These are phyloP conservation scores for Drosophila dives DNA, from an alignment of 2,888 invertebrate genomes.

Conservation along the genomic window DNA sequence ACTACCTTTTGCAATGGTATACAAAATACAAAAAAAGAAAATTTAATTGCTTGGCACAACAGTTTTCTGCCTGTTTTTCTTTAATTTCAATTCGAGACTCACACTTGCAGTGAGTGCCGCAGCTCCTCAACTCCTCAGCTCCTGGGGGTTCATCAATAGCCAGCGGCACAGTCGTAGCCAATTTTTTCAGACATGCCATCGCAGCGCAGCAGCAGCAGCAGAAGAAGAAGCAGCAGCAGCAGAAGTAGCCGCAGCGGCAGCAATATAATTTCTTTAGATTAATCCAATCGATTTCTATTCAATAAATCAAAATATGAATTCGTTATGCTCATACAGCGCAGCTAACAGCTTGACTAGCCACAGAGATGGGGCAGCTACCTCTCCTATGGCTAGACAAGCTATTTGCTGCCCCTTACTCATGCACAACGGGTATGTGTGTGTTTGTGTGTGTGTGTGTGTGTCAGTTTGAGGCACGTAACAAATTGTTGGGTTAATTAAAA, in stretches of 20 bases:
- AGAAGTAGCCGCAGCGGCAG: constrained; percentile 47
- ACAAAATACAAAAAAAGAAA: constrained; percentile 34
- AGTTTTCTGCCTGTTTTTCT: constrained; percentile 69
- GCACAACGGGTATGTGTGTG: neutral
- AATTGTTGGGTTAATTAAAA: constrained; percentile 85
- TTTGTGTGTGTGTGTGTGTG: constrained; percentile 41
- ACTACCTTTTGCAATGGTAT: neutral
- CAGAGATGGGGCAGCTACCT: constrained; percentile 49
- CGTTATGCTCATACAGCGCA: constrained; percentile 77
- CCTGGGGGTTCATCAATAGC: constrained; percentile 31
- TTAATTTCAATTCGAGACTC: constrained; percentile 69
- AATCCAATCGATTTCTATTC: constrained; percentile 82
- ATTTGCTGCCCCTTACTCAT: constrained; percentile 26
- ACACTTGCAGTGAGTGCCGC: constrained; percentile 15
- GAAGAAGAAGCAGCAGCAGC: constrained; percentile 37
- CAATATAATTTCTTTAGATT: constrained; percentile 75
- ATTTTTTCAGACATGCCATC: constrained; percentile 36
- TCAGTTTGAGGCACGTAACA: constrained; percentile 82
- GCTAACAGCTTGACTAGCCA: constrained; percentile 51
- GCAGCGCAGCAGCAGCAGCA: constrained; percentile 30
- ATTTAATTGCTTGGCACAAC: constrained; percentile 70
- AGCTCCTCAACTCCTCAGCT: constrained; percentile 10
- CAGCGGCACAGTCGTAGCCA: constrained; percentile 39
- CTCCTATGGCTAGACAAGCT: constrained; percentile 33
- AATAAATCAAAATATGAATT: constrained; percentile 83